These are phyloP conservation scores for Aleiodes alternator DNA, from an alignment of 2,888 invertebrate species.

Conservation along the genomic window DNA sequence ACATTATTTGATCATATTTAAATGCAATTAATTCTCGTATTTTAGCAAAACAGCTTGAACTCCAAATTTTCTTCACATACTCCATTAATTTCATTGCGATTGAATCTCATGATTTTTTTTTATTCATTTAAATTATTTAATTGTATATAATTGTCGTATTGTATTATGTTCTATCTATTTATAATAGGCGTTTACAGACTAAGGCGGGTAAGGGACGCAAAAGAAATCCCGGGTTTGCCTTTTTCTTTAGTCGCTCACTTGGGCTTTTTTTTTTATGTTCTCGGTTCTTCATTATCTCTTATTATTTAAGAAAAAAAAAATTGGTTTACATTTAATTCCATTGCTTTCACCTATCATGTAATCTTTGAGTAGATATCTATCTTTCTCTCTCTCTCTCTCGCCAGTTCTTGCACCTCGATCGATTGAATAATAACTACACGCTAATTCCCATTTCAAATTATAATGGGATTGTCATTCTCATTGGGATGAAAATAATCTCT, in stretches of 20 bases:
- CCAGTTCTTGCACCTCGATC: constrained; percentile 34
- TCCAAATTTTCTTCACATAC: constrained; percentile 21
- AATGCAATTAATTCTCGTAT: constrained; percentile 55
- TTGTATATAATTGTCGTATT: constrained; percentile 67
- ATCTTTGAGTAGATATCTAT: constrained; percentile 25
- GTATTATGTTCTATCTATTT: constrained; percentile 71
- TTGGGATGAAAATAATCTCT: constrained; percentile 36
- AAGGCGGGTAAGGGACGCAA: constrained; percentile 63
- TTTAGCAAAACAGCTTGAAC: constrained; percentile 60
- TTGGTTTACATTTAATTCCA: constrained; percentile 20
- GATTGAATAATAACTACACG: constrained; percentile 39
- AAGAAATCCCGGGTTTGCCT: constrained; percentile 58
- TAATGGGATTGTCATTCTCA: constrained; percentile 42
- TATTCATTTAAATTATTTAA: constrained; percentile 49
- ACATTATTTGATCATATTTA: constrained; percentile 47
- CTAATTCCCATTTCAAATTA: constrained; percentile 30
- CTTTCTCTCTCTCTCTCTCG: constrained; percentile 54
- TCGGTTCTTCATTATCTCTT: constrained; percentile 27
- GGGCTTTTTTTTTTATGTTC: constrained; percentile 44
- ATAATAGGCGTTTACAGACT: constrained; percentile 68
- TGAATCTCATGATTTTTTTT: constrained; percentile 11
- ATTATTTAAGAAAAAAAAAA: constrained; percentile 22
- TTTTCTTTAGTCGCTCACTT: constrained; percentile 58
- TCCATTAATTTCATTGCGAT: background rate
- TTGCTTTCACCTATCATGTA: constrained; percentile 10